Percentiles rank a stretch among this genome's conserved stretches.
Evolutionary conservation across 2,888 invertebrate species (phyloP).

Genomic region (Volucella inanis): DNA sequence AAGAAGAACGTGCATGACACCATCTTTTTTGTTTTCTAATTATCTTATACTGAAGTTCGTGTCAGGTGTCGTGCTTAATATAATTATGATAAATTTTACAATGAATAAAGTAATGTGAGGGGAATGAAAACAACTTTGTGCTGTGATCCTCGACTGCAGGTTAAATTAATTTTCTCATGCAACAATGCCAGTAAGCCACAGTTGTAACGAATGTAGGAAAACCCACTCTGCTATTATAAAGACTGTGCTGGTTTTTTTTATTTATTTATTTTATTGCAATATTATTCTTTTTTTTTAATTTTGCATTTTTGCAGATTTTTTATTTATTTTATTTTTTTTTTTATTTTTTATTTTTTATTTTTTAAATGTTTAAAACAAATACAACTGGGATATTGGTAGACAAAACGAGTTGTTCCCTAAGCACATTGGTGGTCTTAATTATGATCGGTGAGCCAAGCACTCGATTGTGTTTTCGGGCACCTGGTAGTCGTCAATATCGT

Average conservation of each 20-base stretch:
- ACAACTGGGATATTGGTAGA: no score
- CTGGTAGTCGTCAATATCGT: no score
- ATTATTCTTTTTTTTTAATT: no score
- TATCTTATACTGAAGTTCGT: constrained; percentile 24
- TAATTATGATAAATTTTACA: constrained; percentile 26
- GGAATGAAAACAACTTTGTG: background rate
- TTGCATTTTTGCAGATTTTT: no score
- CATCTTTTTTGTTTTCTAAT: constrained; percentile 11
- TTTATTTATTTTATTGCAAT: no score
- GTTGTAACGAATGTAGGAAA: background rate
- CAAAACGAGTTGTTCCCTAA: no score
- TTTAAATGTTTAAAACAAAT: no score
- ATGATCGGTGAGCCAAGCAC: no score
- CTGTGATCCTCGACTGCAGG: constrained; percentile 13
- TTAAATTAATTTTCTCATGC: constrained; percentile 8
- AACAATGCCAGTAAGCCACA: constrained; percentile 17
- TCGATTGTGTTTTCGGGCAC: no score
- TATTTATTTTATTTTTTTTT: no score
- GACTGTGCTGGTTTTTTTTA: background rate
- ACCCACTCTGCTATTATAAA: constrained; percentile 27
- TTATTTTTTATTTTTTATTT: no score
- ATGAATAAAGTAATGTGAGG: constrained; percentile 19
- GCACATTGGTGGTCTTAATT: no score
- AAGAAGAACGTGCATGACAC: constrained; percentile 4
- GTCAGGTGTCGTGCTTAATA: constrained; percentile 25